phyloP scores from a whole-genome alignment of 2,888 invertebrate species.

The Stegophylla sp. region DNA sequence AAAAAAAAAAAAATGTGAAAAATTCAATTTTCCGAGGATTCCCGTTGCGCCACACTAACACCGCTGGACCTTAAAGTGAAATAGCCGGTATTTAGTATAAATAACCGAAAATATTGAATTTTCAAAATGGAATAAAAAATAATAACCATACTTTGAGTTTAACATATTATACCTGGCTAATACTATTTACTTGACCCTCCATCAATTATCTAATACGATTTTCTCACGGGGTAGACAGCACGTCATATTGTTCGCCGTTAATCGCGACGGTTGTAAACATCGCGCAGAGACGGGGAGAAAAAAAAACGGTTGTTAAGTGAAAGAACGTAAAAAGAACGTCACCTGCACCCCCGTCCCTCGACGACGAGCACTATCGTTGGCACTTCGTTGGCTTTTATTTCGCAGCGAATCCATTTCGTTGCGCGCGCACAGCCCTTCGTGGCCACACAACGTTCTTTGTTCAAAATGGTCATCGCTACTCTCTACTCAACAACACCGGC shows the following conservation, averaged over 20 bases:
- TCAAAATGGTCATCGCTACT: slow-evolving; percentile 27
- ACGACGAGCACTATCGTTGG: not conserved
- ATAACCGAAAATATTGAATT: too few relatives aligned
- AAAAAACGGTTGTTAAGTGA: not conserved
- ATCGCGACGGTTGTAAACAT: slow-evolving; percentile 1
- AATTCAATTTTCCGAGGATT: too few relatives aligned
- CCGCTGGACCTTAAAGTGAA: too few relatives aligned
- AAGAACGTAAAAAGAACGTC: slow-evolving; percentile 4
- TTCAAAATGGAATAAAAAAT: too few relatives aligned
- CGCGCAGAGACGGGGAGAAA: not conserved
- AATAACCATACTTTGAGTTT: too few relatives aligned
- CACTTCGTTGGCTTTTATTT: slow-evolving; percentile 9
- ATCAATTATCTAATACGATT: slow-evolving; percentile 19
- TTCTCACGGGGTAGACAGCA: slow-evolving; percentile 13
- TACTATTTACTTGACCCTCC: too few relatives aligned
- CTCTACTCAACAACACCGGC: too few relatives aligned
- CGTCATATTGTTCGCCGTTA: slow-evolving; percentile 2
- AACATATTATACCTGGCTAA: too few relatives aligned
- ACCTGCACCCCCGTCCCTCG: too few relatives aligned
- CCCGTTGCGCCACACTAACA: too few relatives aligned
- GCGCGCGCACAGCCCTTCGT: not conserved
- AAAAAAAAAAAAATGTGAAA: too few relatives aligned
- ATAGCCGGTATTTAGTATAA: too few relatives aligned
- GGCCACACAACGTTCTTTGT: slow-evolving; percentile 22
- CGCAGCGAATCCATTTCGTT: slow-evolving; percentile 13